Conservation (phyloP, 2,113 vertebrate genomes). For the Naja naja region DNA sequence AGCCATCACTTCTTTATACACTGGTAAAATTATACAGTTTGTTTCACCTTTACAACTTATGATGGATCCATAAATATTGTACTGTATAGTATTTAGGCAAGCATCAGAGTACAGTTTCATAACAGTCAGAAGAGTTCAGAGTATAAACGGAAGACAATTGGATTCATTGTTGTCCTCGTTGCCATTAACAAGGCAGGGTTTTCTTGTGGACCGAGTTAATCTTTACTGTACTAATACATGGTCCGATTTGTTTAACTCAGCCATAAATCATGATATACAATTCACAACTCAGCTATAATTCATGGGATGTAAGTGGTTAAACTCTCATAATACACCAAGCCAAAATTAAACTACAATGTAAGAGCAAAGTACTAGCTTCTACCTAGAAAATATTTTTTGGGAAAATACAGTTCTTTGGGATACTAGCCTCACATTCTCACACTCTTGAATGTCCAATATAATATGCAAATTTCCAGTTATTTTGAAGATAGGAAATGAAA, state of each 20-base stretch:
- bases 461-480: neutral
- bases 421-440: neutral
- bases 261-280: neutral
- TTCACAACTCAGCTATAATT: neutral
- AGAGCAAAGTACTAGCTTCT: neutral
- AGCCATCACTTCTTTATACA: neutral
- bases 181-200: neutral
- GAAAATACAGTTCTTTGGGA: conserved; percentile 25
- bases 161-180: neutral
- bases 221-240: neutral
- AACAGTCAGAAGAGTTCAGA: neutral
- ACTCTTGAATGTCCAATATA: conserved; percentile 23
- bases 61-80: neutral
- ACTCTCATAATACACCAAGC: neutral
- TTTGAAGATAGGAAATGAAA: neutral
- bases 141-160: neutral
- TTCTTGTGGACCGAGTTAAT: neutral
- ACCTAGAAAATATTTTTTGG: neutral
- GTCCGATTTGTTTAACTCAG: neutral
- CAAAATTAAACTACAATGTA: neutral
- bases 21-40: neutral
- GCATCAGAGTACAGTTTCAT: neutral
- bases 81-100: neutral
- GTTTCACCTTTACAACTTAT: neutral
- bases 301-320: neutral